Evolutionary conservation across 1,140 invertebrate genomes (phyloP).

Genomic region (Trinorchestia longiramus): DNA sequence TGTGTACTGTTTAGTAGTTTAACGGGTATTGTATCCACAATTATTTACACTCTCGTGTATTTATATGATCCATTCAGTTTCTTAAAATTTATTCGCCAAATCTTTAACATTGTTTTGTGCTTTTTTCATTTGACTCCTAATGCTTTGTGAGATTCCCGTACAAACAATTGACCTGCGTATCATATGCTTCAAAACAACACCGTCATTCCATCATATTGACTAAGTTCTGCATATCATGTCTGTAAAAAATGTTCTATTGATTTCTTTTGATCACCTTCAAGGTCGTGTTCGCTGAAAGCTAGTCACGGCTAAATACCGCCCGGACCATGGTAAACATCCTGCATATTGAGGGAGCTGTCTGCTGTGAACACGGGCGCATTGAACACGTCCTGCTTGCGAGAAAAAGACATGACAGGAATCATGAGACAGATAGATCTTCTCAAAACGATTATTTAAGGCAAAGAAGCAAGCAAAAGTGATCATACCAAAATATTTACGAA

Average conservation of each 20-base stretch:
- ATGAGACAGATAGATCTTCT: not conserved
- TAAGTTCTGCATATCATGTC: not conserved
- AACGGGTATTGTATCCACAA: too few species aligned
- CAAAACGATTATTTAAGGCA: not conserved
- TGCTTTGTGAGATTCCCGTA: too few species aligned
- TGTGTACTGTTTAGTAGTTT: too few species aligned
- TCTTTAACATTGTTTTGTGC: too few species aligned
- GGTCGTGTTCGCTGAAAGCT: not conserved
- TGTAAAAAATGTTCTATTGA: not conserved
- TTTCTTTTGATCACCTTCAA: not conserved
- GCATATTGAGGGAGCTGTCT: not conserved
- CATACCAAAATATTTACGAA: not conserved
- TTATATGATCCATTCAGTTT: too few species aligned
- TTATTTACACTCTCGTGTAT: too few species aligned
- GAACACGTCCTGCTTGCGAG: not conserved
- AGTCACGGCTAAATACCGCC: not conserved
- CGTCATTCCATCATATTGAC: too few species aligned
- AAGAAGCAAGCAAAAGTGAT: not conserved
- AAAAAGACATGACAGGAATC: not conserved
- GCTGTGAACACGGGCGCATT: not conserved
- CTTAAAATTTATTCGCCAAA: too few species aligned
- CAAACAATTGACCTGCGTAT: too few species aligned
- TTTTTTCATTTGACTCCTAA: too few species aligned
- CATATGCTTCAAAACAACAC: too few species aligned
- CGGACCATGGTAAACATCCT: not conserved